Conservation (phyloP, 2,797 vertebrate genomes). For the Chlorospingus flavigularis region DNA sequence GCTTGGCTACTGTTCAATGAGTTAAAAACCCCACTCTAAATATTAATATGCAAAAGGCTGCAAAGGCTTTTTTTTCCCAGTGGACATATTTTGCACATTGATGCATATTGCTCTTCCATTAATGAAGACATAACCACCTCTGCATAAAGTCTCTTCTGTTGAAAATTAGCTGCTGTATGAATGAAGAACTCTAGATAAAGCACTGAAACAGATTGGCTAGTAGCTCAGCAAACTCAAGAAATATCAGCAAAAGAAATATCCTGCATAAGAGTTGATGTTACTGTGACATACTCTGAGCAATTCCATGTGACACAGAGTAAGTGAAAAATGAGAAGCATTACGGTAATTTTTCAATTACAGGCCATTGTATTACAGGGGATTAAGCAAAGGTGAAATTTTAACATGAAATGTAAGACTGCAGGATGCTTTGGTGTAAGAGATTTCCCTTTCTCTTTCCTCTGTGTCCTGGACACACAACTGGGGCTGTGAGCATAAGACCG, state of each 20-base stretch:
- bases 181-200: background rate
- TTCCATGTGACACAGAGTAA: background rate
- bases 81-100: background rate
- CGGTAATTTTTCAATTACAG: background rate
- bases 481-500: background rate
- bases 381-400: background rate
- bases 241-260: background rate
- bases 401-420: background rate
- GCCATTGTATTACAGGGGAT: background rate
- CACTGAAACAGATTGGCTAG: background rate
- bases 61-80: background rate
- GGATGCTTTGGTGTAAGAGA: background rate
- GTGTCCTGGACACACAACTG: background rate
- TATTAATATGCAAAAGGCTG: background rate
- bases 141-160: background rate
- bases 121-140: background rate
- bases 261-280: accelerated
- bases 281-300: background rate
- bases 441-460: background rate
- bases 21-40: background rate
- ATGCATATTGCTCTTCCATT: background rate
- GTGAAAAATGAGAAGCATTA: background rate
- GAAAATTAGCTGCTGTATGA: background rate
- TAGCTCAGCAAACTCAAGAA: background rate
- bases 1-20: background rate